Conservation (phyloP, 1,140 invertebrate species). For the Drosophila baimaii region DNA sequence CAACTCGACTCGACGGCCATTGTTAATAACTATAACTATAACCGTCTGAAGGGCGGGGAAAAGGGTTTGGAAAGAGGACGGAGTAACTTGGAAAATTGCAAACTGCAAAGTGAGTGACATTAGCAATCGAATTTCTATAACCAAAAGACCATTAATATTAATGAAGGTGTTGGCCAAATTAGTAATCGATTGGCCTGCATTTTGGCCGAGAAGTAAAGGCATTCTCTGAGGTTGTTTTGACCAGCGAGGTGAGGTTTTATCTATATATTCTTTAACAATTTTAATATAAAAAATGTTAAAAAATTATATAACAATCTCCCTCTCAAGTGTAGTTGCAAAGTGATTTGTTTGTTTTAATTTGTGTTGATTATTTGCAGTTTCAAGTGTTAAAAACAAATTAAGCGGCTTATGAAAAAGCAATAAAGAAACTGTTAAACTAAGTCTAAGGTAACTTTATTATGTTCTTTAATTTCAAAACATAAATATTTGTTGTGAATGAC, state of each 20-base stretch:
- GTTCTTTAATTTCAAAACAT: too few relatives aligned
- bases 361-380: neutral
- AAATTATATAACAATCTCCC: neutral
- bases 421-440: too few relatives aligned
- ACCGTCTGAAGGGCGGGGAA: neutral
- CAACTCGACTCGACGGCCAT: constrained; percentile 19
- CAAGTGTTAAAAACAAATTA: neutral
- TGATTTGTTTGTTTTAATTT: too few relatives aligned
- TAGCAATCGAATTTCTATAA: constrained; percentile 41
- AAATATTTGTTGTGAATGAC: too few relatives aligned
- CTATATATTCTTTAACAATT: too few relatives aligned
- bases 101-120: constrained; percentile 20
- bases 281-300: neutral
- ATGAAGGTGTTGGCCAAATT: constrained; percentile 24
- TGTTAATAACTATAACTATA: constrained; percentile 29
- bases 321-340: too few relatives aligned
- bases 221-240: neutral
- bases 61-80: neutral
- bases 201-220: neutral
- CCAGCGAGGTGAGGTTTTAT: too few relatives aligned
- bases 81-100: neutral
- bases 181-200: neutral
- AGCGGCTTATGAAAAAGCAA: neutral
- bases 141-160: constrained; percentile 30
- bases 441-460: too few relatives aligned